Conservation (phyloP, 2,797 vertebrate genomes). For the Enteromius fasciolatus region DNA sequence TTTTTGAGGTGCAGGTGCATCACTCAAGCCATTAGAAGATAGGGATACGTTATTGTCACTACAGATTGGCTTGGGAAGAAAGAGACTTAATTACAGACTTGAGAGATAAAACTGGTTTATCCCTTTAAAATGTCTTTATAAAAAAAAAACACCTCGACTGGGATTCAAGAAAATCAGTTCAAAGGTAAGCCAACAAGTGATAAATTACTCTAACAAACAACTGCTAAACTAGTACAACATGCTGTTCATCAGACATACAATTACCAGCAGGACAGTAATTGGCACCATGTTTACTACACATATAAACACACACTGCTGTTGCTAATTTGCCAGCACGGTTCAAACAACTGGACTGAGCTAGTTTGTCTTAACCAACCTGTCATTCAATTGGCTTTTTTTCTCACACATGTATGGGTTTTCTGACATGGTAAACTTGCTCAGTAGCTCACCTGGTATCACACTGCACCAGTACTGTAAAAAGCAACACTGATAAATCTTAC, state of each 20-base stretch:
- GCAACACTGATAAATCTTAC: no score
- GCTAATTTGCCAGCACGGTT: conserved; percentile 60
- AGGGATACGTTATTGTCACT: conserved; percentile 38
- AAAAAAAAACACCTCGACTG: neutral
- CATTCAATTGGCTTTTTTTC: conserved; percentile 19
- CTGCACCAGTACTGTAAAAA: neutral
- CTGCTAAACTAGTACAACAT: conserved; percentile 53
- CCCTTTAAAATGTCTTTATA: neutral
- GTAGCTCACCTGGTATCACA: neutral
- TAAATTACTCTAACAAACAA: conserved; percentile 51
- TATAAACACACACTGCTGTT: conserved; percentile 45
- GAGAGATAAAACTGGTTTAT: conserved; percentile 26
- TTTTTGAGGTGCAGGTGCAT: conserved; percentile 55
- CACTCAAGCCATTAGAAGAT: conserved; percentile 42
- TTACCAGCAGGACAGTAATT: conserved; percentile 58
- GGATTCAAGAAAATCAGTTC: conserved; percentile 24
- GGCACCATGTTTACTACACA: conserved; percentile 46
- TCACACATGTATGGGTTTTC: neutral
- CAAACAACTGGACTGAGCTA: conserved; percentile 33
- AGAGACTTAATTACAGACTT: conserved; percentile 25
- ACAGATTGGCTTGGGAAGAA: conserved; percentile 33
- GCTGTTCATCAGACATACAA: conserved; percentile 54
- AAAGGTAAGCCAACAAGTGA: conserved; percentile 48
- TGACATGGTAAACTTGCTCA: neutral
- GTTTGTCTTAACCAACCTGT: conserved; percentile 13